Base-by-base conservation (phyloP, 2,797 vertebrate species). In the Tinamus major region DNA sequence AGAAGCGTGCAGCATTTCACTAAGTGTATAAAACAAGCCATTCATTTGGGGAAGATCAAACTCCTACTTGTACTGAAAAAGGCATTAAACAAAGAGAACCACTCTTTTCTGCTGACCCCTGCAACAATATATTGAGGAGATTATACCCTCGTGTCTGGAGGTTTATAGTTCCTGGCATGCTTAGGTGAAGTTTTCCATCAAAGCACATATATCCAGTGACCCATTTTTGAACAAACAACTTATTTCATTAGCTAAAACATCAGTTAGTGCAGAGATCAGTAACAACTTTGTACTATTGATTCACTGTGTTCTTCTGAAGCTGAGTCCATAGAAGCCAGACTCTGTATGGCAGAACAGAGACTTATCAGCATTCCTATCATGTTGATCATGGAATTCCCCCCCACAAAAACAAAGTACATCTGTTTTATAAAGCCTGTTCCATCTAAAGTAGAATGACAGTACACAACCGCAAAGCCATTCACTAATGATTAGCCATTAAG, bases 401-500 rank as follows among this genome's bases (percentile, higher is more conserved):
- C 9, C 16, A 49, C 21, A 48, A 48, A 64, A 92, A 58, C 21
- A 92, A 93, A 90, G 58, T 33, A 42, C 23, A 82, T 29, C 39
- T 85, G 76, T 69, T 89, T 83, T 63, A 76, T 81, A 74, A 93
- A 58, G 21, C 61, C 56, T 74, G 20, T 26, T 86, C 48, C 37
- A 70, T 41, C 72, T 87, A 27, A 75, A 85, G 49, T 2, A 58
- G 53, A 80, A 18, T 64, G 39, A 90, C 44, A 59, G 44, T 59
- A 92, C 2, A 4, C 23, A 71, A 87, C 95, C 92, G 67, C 42
- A 79, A 46, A 91, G 61, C 37, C 37, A 31, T 83, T 76, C 46
- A 62, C 59, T 92, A 96, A 92, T 62, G 63, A 78, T 81, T 65
- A 89, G 58, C 80, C 74, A 71, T 65, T 74, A 86, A 75, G 44